Evolutionary conservation across 2,113 vertebrate species (phyloP).

Genomic region (Neolamprologus hecqui): DNA sequence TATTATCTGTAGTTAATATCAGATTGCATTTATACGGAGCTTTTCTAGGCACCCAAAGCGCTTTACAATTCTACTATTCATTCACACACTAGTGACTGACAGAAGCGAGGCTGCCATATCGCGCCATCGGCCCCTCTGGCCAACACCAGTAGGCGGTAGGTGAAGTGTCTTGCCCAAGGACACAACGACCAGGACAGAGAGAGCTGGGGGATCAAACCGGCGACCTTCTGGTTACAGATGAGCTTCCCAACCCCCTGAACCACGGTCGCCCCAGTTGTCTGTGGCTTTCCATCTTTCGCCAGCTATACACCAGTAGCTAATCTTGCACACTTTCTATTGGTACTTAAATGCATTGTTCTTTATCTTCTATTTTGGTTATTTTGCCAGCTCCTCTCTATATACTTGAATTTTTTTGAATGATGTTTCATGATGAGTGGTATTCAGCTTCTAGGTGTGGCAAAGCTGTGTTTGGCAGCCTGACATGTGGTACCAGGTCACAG

Average conservation of each 20-base stretch:
- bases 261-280: neutral
- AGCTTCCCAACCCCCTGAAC: neutral
- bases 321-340: neutral
- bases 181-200: neutral
- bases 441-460: neutral
- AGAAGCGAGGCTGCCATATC: neutral
- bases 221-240: neutral
- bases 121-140: neutral
- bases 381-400: neutral
- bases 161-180: neutral
- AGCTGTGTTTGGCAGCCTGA: neutral
- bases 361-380: neutral
- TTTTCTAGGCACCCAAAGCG: neutral
- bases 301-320: neutral
- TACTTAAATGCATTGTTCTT: neutral
- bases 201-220: neutral
- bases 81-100: neutral
- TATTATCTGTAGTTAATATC: neutral
- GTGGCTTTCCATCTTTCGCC: neutral
- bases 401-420: neutral
- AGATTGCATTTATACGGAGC: no score
- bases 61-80: neutral
- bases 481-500: neutral
- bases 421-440: neutral
- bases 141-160: neutral